A percentile compares a stretch with the other conserved stretches of the same genome.
phyloP scores from a whole-genome alignment of 2,888 invertebrate genomes.

The Trisateles emortualis region DNA sequence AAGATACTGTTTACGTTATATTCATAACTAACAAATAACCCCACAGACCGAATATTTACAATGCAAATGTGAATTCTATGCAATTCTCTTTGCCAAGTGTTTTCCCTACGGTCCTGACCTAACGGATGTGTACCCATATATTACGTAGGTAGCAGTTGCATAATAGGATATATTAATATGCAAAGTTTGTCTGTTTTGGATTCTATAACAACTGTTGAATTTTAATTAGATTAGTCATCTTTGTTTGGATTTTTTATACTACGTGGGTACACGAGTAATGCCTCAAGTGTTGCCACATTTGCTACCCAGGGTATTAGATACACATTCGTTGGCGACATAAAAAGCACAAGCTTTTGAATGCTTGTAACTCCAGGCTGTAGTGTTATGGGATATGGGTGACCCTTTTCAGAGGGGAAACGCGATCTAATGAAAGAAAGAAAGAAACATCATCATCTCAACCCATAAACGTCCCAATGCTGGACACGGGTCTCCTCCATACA shows the following conservation, averaged over 20 bases:
- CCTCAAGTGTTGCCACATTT: no score
- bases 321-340: no score
- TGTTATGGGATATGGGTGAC: no score
- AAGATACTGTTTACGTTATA: not conserved
- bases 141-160: conserved; percentile 19
- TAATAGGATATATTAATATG: conserved; percentile 41
- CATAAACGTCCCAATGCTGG: no score
- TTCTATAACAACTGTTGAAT: conserved; percentile 6
- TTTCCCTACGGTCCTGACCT: conserved; percentile 28
- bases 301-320: no score
- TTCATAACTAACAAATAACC: not conserved
- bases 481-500: no score
- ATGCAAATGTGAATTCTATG: not conserved
- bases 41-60: not conserved
- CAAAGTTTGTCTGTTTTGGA: conserved; percentile 33
- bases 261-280: no score
- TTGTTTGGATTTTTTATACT: conserved; percentile 10
- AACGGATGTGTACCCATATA: conserved; percentile 7
- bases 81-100: conserved; percentile 8
- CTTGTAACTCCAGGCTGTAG: no score
- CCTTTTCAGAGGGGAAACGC: no score
- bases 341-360: no score
- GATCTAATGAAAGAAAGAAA: no score
- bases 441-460: no score
- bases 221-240: conserved; percentile 14